Percentiles rank a stretch among this genome's conserved stretches.
These are phyloP conservation scores for Apogon hyalosoma DNA, from an alignment of 2,797 vertebrate species.

Conservation along the genomic window DNA sequence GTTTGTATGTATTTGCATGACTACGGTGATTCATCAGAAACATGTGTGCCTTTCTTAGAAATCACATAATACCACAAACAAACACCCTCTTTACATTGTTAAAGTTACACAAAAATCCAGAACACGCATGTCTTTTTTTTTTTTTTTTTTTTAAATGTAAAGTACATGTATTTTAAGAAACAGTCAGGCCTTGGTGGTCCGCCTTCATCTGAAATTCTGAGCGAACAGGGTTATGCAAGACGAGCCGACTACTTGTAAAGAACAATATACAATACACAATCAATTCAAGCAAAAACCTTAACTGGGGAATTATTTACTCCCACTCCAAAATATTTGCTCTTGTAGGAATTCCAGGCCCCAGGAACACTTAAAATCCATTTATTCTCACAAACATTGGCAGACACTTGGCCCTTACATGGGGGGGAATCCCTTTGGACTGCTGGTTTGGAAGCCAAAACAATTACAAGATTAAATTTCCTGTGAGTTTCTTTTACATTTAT, in stretches of 20 bases:
- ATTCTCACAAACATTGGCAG: conserved; percentile 48
- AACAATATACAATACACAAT: conserved; percentile 3
- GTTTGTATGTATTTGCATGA: conserved; percentile 53
- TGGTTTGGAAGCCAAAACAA: conserved; percentile 68
- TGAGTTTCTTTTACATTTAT: conserved; percentile 67
- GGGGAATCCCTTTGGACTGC: conserved; percentile 23
- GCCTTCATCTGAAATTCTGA: neutral
- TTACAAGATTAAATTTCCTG: conserved; percentile 71
- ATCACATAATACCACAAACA: neutral
- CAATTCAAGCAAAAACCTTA: conserved; percentile 7
- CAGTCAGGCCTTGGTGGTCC: neutral
- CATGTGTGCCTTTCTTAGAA: neutral
- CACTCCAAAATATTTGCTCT: conserved; percentile 10
- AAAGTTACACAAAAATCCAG: no score
- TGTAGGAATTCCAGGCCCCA: conserved; percentile 19
- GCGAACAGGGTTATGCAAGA: neutral
- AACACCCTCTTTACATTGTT: neutral
- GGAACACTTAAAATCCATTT: conserved; percentile 53
- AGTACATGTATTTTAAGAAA: neutral
- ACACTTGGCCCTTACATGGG: conserved; percentile 21
- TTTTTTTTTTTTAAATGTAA: neutral
- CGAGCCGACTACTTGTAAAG: neutral
- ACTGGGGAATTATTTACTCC: conserved; percentile 6
- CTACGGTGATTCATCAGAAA: conserved; percentile 1
- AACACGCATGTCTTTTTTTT: no score